A percentile compares a stretch with the other conserved stretches of the same genome.
phyloP scores from a whole-genome alignment of 2,797 vertebrate species.

The Paguma larvata region DNA sequence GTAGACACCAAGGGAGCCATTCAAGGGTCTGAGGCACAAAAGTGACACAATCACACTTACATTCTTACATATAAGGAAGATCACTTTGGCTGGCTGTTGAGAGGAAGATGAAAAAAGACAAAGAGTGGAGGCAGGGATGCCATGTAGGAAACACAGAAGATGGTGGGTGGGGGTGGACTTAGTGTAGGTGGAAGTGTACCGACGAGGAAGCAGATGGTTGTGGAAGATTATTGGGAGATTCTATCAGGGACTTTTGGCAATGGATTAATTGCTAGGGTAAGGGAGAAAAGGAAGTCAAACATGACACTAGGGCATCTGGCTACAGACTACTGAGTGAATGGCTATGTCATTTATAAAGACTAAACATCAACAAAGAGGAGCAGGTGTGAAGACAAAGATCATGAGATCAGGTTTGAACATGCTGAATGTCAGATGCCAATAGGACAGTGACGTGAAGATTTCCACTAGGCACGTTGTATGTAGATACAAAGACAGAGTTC shows the following conservation, averaged over 20 bases:
- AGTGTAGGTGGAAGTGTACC: fast-evolving
- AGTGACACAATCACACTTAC: background rate
- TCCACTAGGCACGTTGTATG: background rate
- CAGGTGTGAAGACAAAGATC: background rate
- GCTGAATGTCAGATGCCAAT: background rate
- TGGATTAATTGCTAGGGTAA: background rate
- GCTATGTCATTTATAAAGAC: background rate
- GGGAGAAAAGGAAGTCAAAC: background rate
- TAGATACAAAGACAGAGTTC: background rate
- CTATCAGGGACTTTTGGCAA: background rate
- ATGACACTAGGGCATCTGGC: background rate
- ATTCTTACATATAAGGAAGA: background rate
- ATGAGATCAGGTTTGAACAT: background rate
- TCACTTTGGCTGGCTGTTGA: background rate
- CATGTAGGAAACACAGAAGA: background rate
- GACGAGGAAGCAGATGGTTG: background rate
- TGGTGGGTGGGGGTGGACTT: too few relatives aligned
- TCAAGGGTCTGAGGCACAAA: background rate
- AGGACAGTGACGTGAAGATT: background rate
- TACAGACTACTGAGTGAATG: background rate
- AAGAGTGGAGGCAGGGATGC: background rate
- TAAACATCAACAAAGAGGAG: background rate
- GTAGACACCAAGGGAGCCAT: background rate
- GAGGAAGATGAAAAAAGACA: background rate
- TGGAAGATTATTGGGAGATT: too few relatives aligned